phyloP scores from a whole-genome alignment of 2,888 invertebrate species.

The Lasioglossum morio region DNA sequence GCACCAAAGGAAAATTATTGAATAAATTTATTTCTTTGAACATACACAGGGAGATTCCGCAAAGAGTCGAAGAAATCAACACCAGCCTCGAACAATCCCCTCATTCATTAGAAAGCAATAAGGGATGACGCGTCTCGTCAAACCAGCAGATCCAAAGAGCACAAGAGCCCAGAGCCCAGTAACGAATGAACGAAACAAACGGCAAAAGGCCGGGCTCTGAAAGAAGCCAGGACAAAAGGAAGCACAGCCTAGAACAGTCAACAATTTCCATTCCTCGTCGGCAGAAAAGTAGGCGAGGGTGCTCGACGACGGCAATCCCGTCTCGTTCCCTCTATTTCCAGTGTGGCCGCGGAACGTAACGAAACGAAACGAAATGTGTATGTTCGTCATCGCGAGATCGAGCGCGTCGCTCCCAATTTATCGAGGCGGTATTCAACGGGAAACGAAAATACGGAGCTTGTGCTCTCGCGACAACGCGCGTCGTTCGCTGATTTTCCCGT shows the following conservation, averaged over 20 bases:
- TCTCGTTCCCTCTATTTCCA: slow-evolving; percentile 31
- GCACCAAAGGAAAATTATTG: too few species aligned
- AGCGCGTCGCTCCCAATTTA: slow-evolving; percentile 44
- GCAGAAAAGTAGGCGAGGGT: slow-evolving; percentile 36
- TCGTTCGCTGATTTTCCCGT: slow-evolving; percentile 29
- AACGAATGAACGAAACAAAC: neutral
- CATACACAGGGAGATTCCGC: too few species aligned
- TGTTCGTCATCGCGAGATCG: slow-evolving; percentile 5
- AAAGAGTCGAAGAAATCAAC: too few species aligned
- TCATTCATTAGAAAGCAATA: neutral
- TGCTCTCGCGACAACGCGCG: slow-evolving; percentile 31
- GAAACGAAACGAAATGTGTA: slow-evolving; percentile 37
- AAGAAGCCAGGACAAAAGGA: neutral
- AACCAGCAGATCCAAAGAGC: neutral
- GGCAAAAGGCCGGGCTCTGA: neutral
- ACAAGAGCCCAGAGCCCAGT: neutral
- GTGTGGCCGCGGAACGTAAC: slow-evolving; percentile 25
- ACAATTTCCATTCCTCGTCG: slow-evolving; percentile 17
- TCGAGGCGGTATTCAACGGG: slow-evolving; percentile 48
- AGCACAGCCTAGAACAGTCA: neutral
- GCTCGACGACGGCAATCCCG: slow-evolving; percentile 42
- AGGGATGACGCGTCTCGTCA: neutral
- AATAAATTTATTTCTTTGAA: too few species aligned
- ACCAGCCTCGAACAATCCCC: neutral
- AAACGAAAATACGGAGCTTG: slow-evolving; percentile 52